A percentile compares a stretch with the other conserved stretches of the same genome.
phyloP scores from a whole-genome alignment of 2,888 invertebrate genomes.

The Pollenia angustigena region DNA sequence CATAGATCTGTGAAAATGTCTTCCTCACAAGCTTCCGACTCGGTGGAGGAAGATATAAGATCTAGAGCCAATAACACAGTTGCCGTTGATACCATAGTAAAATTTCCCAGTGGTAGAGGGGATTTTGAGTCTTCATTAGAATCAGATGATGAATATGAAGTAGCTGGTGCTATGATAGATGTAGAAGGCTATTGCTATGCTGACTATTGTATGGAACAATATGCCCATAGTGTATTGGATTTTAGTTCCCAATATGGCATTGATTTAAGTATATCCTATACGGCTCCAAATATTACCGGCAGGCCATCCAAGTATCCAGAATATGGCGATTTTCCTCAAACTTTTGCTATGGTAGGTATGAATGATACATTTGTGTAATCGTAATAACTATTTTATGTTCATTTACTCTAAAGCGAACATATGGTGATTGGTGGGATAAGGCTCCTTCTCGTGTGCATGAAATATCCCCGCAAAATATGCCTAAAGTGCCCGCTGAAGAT shows the following conservation, averaged over 20 bases:
- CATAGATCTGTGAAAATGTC: conserved; percentile 53
- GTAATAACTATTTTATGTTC: conserved; percentile 14
- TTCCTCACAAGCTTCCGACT: conserved; percentile 43
- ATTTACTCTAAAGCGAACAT: conserved; percentile 87
- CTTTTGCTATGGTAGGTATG: conserved; percentile 93
- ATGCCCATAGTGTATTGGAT: conserved; percentile 90
- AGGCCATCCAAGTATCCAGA: conserved; percentile 93
- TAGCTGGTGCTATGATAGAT: conserved; percentile 65
- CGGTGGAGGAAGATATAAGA: conserved; percentile 68
- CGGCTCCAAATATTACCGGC: conserved; percentile 93
- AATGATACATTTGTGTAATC: not conserved
- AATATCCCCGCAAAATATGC: conserved; percentile 90
- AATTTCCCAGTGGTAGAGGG: conserved; percentile 74
- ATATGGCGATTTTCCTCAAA: conserved; percentile 96
- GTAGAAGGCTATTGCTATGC: conserved; percentile 73
- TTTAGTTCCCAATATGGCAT: conserved; percentile 96
- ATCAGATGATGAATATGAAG: conserved; percentile 63
- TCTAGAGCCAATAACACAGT: conserved; percentile 32
- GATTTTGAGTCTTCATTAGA: conserved; percentile 63
- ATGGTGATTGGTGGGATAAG: conserved; percentile 93
- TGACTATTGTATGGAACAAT: conserved; percentile 87
- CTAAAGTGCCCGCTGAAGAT: conserved; percentile 89
- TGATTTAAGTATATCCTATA: conserved; percentile 94
- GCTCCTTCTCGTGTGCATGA: conserved; percentile 89
- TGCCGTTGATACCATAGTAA: conserved; percentile 77